phyloP scores from a whole-genome alignment of 2,113 vertebrate genomes.

The Romanogobio albipinnatus region DNA sequence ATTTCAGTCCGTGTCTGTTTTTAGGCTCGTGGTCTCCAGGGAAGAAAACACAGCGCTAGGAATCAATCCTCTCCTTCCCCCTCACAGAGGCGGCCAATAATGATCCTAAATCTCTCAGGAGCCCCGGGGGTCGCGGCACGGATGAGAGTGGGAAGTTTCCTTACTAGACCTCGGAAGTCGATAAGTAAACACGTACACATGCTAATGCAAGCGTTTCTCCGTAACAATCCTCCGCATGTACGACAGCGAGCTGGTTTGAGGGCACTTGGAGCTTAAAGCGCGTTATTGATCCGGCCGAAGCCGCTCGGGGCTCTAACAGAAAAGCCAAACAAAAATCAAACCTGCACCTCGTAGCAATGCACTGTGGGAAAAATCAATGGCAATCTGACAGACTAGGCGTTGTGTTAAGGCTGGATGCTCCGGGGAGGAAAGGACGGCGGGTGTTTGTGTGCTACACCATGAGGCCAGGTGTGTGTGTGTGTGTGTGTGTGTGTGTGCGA shows the following conservation, averaged over 20 bases:
- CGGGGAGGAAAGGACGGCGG: slow-evolving; percentile 30
- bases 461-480: slow-evolving; percentile 52
- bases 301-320: slow-evolving; percentile 36
- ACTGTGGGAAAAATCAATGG: slow-evolving; percentile 56
- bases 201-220: background rate
- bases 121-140: slow-evolving; percentile 8
- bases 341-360: slow-evolving; percentile 46
- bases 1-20: slow-evolving; percentile 55
- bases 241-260: slow-evolving; percentile 33
- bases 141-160: slow-evolving; percentile 14
- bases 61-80: slow-evolving; percentile 57
- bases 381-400: slow-evolving; percentile 55
- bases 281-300: slow-evolving; percentile 40
- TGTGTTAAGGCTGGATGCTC: slow-evolving; percentile 52
- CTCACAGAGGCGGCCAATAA: slow-evolving; percentile 46
- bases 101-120: slow-evolving; percentile 48
- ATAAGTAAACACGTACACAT: slow-evolving; percentile 22
- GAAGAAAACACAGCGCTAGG: background rate
- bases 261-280: slow-evolving; percentile 45
- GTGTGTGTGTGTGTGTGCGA: slow-evolving; percentile 52
- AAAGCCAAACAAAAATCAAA: slow-evolving; percentile 59
- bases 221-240: background rate
- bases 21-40: slow-evolving; percentile 38
- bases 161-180: slow-evolving; percentile 12
- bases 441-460: slow-evolving; percentile 3